phyloP scores from a whole-genome alignment of 1,140 invertebrate species.

The Sitophilus oryzae region DNA sequence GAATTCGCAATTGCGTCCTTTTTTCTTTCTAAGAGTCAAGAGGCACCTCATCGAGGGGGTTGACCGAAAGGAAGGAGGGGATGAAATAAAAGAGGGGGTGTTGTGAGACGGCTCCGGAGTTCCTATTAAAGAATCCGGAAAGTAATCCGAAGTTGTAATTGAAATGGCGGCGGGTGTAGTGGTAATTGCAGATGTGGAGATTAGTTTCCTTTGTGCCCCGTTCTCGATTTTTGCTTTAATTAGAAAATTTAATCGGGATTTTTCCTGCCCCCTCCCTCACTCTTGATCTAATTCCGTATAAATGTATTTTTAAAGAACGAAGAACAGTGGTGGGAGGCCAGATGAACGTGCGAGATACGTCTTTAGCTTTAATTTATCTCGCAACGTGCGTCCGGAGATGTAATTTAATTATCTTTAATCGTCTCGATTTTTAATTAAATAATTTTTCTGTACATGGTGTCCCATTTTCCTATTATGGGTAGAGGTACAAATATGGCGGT shows the following conservation, averaged over 20 bases:
- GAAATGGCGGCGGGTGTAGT: constrained; percentile 42
- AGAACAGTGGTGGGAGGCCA: too few relatives aligned
- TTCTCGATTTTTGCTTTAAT: constrained; percentile 38
- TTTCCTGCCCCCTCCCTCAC: too few relatives aligned
- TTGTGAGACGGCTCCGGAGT: constrained; percentile 11
- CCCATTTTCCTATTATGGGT: too few relatives aligned
- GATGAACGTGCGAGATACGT: too few relatives aligned
- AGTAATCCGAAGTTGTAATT: constrained; percentile 41
- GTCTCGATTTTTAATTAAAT: too few relatives aligned
- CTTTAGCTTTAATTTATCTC: too few relatives aligned
- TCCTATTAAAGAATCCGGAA: constrained; percentile 39
- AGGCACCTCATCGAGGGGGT: constrained; percentile 29
- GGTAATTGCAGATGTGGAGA: constrained; percentile 10
- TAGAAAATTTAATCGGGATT: constrained; percentile 42
- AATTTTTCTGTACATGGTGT: too few relatives aligned
- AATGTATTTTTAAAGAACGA: constrained; percentile 18
- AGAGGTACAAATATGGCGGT: too few relatives aligned
- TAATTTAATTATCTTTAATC: too few relatives aligned
- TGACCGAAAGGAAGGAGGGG: neutral
- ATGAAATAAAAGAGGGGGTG: too few relatives aligned
- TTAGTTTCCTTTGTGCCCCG: constrained; percentile 39
- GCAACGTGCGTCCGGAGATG: too few relatives aligned
- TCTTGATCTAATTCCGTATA: too few relatives aligned
- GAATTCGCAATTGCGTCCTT: constrained; percentile 19
- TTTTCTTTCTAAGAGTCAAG: constrained; percentile 27